A percentile compares a stretch with the other conserved stretches of the same genome.
Evolutionary conservation across 2,113 vertebrate species (phyloP).

Genomic region (Oryzias celebensis): DNA sequence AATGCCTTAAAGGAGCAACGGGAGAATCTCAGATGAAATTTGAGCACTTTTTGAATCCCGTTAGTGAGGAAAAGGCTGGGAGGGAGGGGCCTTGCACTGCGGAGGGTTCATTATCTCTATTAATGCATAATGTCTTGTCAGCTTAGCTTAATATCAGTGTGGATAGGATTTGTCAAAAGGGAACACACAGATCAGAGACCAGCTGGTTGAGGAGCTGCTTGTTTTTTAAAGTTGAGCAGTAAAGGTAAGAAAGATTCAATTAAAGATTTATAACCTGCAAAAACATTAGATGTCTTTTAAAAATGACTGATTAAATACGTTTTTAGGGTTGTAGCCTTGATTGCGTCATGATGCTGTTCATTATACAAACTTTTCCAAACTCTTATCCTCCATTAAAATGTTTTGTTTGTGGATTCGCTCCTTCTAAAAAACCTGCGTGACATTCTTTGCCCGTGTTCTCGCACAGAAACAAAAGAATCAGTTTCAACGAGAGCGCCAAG

Average conservation of each 20-base stretch:
- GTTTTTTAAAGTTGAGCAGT: neutral
- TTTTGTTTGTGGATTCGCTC: neutral
- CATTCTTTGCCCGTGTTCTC: neutral
- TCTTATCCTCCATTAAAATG: neutral
- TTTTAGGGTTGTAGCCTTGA: too few species aligned
- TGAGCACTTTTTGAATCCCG: constrained; percentile 15
- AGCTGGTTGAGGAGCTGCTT: constrained; percentile 10
- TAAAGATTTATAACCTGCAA: neutral
- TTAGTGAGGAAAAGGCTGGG: neutral
- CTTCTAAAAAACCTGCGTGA: neutral
- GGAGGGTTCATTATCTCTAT: constrained; percentile 28
- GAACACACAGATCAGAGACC: constrained; percentile 29
- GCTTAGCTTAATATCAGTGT: constrained; percentile 8
- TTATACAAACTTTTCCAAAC: too few species aligned
- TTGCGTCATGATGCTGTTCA: too few species aligned
- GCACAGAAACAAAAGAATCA: constrained; percentile 7
- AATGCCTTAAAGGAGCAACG: neutral
- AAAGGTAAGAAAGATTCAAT: constrained; percentile 14
- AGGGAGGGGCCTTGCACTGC: constrained; percentile 6
- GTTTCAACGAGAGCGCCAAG: constrained; percentile 20
- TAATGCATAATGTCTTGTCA: constrained; percentile 38
- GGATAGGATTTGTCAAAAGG: constrained; percentile 18
- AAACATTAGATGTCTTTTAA: too few species aligned
- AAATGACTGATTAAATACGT: too few species aligned
- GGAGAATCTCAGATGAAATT: constrained; percentile 6